A percentile compares a stretch with the other conserved stretches of the same genome.
Conservation (phyloP, 2,888 invertebrate genomes). For the Lacanobia wlatinum region DNA sequence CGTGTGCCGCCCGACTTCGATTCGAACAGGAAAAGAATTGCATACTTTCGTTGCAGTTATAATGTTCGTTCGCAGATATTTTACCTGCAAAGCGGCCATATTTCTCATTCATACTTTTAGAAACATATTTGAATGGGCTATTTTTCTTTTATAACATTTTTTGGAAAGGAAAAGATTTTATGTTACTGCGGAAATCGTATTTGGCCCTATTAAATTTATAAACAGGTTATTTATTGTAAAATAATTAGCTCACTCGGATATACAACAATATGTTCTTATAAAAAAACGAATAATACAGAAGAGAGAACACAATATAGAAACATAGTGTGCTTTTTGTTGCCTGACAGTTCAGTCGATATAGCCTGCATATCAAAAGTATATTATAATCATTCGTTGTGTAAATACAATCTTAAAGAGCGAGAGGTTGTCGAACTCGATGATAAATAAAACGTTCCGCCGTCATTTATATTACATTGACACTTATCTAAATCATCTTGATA, state of each 20-base stretch:
- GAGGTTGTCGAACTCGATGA: slow-evolving; percentile 67
- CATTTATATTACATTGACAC: slow-evolving; percentile 66
- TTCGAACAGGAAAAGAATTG: slow-evolving; percentile 76
- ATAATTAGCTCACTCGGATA: neutral
- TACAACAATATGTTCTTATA: neutral
- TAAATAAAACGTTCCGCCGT: slow-evolving; percentile 67
- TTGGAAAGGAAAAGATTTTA: slow-evolving; percentile 25
- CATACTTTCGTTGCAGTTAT: slow-evolving; percentile 71
- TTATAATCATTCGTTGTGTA: slow-evolving; percentile 48
- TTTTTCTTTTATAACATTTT: slow-evolving; percentile 32
- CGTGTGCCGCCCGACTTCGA: slow-evolving; percentile 60
- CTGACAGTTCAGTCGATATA: neutral
- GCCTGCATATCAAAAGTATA: slow-evolving; percentile 42
- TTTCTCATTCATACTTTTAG: slow-evolving; percentile 60
- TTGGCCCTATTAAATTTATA: neutral
- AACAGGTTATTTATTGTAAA: neutral
- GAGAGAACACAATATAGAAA: neutral
- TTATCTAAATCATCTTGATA: slow-evolving; percentile 68
- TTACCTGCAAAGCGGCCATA: slow-evolving; percentile 64
- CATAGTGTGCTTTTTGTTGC: slow-evolving; percentile 22
- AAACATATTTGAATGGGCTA: slow-evolving; percentile 42
- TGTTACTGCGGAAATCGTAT: slow-evolving; percentile 4
- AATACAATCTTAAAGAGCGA: slow-evolving; percentile 56
- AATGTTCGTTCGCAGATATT: slow-evolving; percentile 68
- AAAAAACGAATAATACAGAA: neutral